Evolutionary conservation across 2,888 invertebrate genomes (phyloP).

Genomic region (Dysmachus trigonus): DNA sequence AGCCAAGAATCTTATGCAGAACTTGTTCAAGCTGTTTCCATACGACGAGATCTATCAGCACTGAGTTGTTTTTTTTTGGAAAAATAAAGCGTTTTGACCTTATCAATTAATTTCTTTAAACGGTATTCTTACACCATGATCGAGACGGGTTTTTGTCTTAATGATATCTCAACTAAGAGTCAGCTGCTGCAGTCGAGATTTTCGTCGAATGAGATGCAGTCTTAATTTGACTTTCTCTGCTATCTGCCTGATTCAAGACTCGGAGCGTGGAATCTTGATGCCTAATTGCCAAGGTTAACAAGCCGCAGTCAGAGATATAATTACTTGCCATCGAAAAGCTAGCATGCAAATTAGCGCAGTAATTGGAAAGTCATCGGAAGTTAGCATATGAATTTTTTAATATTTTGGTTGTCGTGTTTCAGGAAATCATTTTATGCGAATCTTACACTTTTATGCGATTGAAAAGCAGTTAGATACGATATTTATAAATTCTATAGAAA

Average conservation of each 20-base stretch:
- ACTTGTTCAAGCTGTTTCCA: conserved; percentile 51
- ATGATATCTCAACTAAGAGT: too few relatives aligned
- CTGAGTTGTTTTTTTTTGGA: not conserved
- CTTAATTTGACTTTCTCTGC: not conserved
- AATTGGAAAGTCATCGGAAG: not conserved
- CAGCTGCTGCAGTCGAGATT: not conserved
- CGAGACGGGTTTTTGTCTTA: not conserved
- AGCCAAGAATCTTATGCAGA: conserved; percentile 47
- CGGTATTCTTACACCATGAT: not conserved
- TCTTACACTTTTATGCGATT: not conserved
- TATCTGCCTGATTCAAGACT: not conserved
- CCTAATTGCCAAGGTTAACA: not conserved
- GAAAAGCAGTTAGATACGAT: not conserved
- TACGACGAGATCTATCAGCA: conserved; percentile 56
- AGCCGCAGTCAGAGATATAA: not conserved
- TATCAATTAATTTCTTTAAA: not conserved
- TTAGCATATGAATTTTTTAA: not conserved
- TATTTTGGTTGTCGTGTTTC: not conserved
- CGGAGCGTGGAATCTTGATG: not conserved
- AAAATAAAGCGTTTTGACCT: not conserved
- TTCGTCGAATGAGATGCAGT: not conserved
- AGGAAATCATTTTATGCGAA: not conserved
- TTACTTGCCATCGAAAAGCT: not conserved
- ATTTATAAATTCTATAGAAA: not conserved
- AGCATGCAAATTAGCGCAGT: not conserved